Evolutionary conservation across 2,113 vertebrate species (phyloP), one percentile per base, ranked within the genome.

Genomic region (Camelus dromedarius): DNA sequence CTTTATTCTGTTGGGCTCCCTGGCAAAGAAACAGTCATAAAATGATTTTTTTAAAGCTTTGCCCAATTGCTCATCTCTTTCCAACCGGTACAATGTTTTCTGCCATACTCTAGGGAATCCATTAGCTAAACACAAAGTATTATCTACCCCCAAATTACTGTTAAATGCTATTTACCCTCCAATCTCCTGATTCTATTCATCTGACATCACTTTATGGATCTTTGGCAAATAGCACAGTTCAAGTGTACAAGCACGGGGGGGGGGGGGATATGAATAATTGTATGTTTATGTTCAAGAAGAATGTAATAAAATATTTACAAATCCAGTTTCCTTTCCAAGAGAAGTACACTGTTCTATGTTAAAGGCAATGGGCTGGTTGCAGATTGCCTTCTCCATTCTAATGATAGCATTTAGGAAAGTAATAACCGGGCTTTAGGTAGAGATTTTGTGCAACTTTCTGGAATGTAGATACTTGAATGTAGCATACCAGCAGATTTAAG

Each of bases 271-370:
- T 97, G 88, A 96, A 96, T 98, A 98, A 98, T 96, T 97, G 69
- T 76, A 95, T 97, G 96, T 97, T 98, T 98, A 89, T 96, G 91
- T 96, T 96, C 85, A 95, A 98, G 95, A 97, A 79, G 82, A 93
- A 94, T 87, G 50, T 92, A 97, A 98, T 97, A 93, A 96, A 98
- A 91, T 98, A 98, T 98, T 98, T 98, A 98, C 96, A 98, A 96
- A 98, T 92, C 35, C 89, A 93, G 91, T 48, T 97, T 54, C 82
- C 73, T 93, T 96, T 97, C 96, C 97, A 95, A 92, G 91, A 94
- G 67, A 35, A 96, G 96, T 81, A 89, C n/a, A 91, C 89, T 81
- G 52, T 95, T 96, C 93, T 87, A 15, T 80, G 77, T 93, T 89
- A 96, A 90, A 96, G 81, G 95, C 76, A 38, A 86, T 30, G 50